Evolutionary conservation across 1,140 invertebrate genomes (phyloP), one percentile per base, ranked within the genome.

Genomic region (Trachelipus rathkii): DNA sequence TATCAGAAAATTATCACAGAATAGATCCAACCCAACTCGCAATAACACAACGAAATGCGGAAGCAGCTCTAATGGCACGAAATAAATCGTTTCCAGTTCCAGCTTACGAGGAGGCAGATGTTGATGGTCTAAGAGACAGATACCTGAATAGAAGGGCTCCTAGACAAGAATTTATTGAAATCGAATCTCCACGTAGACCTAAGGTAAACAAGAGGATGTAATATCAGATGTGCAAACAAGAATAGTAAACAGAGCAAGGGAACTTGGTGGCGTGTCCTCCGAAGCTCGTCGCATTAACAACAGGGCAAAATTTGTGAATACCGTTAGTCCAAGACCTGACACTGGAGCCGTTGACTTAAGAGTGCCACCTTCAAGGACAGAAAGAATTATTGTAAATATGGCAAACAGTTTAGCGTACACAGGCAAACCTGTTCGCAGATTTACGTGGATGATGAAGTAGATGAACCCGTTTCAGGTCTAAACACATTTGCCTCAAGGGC

Each of bases 361-460:
- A 15, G 80, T 77, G 3, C 71, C 53, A 19, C 75, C 77, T 13
- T 77, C 80, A 10, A 72, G 73, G 23, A 77, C 76, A 13, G 80
- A 81, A 46, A n/a, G 72, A 19, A 81, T 79, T 75, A 81, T 81
- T 33, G 80, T 78, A 73, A 69, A 76, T 73, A 81, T 81, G 80
- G 80, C 80, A 44, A 78, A 77, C 66, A 73, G 77, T 19, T 75
- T 81, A 50, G 80, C 80, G n/a, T 15, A 69, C 0, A 77, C 50
- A 50, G 73, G 80, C 53, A 73, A 70, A 44, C 75, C 53, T 33
- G 72, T 76, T n/a, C 75, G 80, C 9, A 71, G 76, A 44, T 81
- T 70, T 71, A 77, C 19, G 74, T 81, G 21, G 80, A 81, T 44
- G 75, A 77, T 4, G 80, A 81, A 46, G 72, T 72, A 10, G 77